Percentiles rank a stretch among this genome's conserved stretches.
phyloP scores from a whole-genome alignment of 2,888 invertebrate species.

The Drosophila leonis region DNA sequence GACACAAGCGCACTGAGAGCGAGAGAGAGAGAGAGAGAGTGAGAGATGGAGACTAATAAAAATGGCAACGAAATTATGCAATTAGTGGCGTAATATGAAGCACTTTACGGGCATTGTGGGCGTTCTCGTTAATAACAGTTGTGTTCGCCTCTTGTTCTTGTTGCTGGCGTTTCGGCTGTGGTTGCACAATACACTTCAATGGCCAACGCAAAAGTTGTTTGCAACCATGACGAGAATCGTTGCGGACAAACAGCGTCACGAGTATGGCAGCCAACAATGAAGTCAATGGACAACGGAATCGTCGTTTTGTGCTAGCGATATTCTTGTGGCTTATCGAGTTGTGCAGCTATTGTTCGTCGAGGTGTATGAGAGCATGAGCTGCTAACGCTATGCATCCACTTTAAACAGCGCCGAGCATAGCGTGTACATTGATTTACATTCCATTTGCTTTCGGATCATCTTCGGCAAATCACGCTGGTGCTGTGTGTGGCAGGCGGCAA shows the following conservation, averaged over 20 bases:
- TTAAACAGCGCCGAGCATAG: neutral
- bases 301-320: constrained; percentile 34
- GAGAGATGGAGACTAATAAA: constrained; percentile 64
- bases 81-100: constrained; percentile 80
- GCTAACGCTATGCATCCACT: neutral
- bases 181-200: constrained; percentile 37
- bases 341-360: constrained; percentile 3
- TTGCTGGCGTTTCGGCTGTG: constrained; percentile 10
- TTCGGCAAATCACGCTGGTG: neutral
- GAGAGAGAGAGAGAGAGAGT: constrained; percentile 49
- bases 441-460: neutral
- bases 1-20: constrained; percentile 51
- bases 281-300: constrained; percentile 9
- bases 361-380: no score
- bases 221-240: constrained; percentile 38
- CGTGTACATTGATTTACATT: neutral
- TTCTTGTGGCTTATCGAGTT: constrained; percentile 37
- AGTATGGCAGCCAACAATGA: constrained; percentile 18
- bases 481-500: neutral
- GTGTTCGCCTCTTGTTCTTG: constrained; percentile 23
- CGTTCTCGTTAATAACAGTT: constrained; percentile 71
- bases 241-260: constrained; percentile 12
- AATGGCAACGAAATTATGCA: constrained; percentile 79
- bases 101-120: constrained; percentile 79
- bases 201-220: constrained; percentile 42